A percentile compares a stretch with the other conserved stretches of the same genome.
Conservation (phyloP, 2,797 vertebrate species). For the Cuniculus paca region DNA sequence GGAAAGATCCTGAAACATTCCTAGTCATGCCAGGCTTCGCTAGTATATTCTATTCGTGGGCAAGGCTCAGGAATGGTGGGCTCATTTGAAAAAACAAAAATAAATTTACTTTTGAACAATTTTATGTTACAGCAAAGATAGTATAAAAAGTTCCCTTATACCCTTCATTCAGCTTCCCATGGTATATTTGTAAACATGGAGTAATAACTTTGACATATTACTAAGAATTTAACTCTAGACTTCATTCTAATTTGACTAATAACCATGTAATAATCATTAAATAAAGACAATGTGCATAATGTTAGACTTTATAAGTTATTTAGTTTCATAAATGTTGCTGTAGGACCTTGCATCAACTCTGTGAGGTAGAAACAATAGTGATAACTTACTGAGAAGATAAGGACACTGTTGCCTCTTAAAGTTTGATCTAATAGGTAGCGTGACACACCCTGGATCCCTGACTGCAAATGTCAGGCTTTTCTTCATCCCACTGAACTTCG, state of each 20-base stretch:
- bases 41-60: background rate
- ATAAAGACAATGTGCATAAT: background rate
- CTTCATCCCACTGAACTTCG: background rate
- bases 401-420: background rate
- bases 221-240: background rate
- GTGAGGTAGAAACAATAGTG: background rate
- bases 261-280: background rate
- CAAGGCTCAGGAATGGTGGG: background rate
- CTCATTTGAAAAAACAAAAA: background rate
- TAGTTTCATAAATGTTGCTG: background rate
- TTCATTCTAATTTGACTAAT: constrained; percentile 39
- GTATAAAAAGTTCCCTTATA: background rate
- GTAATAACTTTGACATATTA: background rate
- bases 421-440: background rate
- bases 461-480: background rate
- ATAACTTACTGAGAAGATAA: background rate
- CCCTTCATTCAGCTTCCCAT: background rate
- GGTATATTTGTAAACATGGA: background rate
- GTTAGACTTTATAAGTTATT: background rate
- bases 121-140: background rate
- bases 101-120: background rate
- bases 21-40: background rate
- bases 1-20: background rate
- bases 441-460: background rate
- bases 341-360: background rate